Base-by-base conservation (phyloP, 2,888 invertebrate species). In the Clivina fossor region DNA sequence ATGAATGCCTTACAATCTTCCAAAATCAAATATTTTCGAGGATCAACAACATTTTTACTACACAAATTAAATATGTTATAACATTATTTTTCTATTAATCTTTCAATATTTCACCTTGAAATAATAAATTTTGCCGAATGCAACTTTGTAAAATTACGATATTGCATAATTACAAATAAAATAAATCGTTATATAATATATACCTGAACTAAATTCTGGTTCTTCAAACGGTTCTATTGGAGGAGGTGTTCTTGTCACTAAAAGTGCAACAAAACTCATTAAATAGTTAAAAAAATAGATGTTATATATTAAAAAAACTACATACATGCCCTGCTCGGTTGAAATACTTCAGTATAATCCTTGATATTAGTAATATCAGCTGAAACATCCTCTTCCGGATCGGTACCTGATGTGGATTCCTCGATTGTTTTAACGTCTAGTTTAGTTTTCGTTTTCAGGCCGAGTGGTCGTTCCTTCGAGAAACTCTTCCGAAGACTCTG, bases 281-380 rank as follows among this genome's bases (percentile, higher is more conserved):
- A 43, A 44, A 59, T 54, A 47, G 33, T 56, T 59, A 30, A 18
- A 38, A 32, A 57, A 57, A 55, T 22, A 28, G 16, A 41, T 41
- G 13, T 24, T 40, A 5, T 4, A n/a, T 18, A n/a, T 33, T 4
- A 8, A 47, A 53, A 61, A 46, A 57, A 61, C 64, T 64, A 80
- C 85, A 83, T 77, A 89, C 88, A 77, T 74, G 87, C 80, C 77
- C 85, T 79, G 68, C 84, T 84, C 57, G 91, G 90, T 66, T 85
- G 83, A 74, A 93, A 93, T 68, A 91, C 84, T 74, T 88, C 85
- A 65, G 83, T 79, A 75, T 91, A 91, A 72, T 91, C 90, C 64
- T 82, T 81, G 65, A 86, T 77, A 75, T 88, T 87, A 60, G 85
- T 81, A 70, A 91, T 89, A 70, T 88, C 85, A 53, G 88, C 86